Base-by-base conservation (phyloP, 2,113 vertebrate species). In the Fregetta grallaria region DNA sequence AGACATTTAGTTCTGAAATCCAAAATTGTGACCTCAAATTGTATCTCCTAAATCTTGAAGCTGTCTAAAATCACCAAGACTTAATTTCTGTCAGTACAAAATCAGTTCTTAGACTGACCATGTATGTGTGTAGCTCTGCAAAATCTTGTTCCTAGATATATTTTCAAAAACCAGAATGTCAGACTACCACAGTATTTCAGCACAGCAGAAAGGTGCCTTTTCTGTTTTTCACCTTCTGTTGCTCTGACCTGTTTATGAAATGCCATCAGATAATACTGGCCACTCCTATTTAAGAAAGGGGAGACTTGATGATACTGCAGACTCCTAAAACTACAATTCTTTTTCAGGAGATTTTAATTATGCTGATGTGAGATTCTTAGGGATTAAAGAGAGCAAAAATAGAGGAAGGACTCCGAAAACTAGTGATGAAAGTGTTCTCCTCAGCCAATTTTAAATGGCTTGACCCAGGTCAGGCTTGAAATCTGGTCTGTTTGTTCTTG, bases 41-140 rank as follows among this genome's bases (percentile, higher is more conserved):
- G 7, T 92, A 66, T 73, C 67, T 86, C 66, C 62, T 92, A 86
- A 76, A 86, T 92, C 71, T 83, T 80, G 53, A 90, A 93, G 58
- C 67, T 83, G 40, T 55, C 79, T 88, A 59, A 96, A 94, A 84
- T 84, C 68, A 77, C 55, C n/a, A 79, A 72, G 55, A 73, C 79
- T 77, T 95, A 80, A 94, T 88, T 94, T 91, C 52, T 91, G 50
- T 50, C 50, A 16, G 42, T 74, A 50, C 38, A 67, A 92, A 95
- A 92, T 84, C 45, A 86, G 27, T 88, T 80, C 55, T 86, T 91
- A 88, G 25, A 27, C 50, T 55, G n/a, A 53, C 86, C 63, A 91
- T 77, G 16, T 36, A 77, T 86, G 59, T 83, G 32, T 84, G n/a
- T 73, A 72, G 5, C 34, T 94, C 36, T 36, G 53, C 34, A 72